phyloP scores from a whole-genome alignment of 2,113 vertebrate species.

The Alaudala cheleensis region DNA sequence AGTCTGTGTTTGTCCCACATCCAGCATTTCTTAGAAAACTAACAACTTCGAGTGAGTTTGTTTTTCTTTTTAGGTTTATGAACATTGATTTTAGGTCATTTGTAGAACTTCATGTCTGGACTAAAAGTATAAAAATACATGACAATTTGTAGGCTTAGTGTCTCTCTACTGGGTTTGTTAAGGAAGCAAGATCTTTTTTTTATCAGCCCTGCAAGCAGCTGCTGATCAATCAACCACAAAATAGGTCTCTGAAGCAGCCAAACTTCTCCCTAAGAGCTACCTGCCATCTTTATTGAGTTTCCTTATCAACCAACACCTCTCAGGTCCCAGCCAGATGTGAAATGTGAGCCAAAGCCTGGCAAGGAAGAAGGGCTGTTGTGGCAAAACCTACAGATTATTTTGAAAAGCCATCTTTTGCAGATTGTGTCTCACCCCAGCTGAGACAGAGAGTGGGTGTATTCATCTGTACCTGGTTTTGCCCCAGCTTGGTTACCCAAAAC shows the following conservation, averaged over 20 bases:
- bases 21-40: neutral
- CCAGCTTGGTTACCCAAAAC: neutral
- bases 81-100: neutral
- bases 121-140: neutral
- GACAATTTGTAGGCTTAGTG: neutral
- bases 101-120: neutral
- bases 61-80: neutral
- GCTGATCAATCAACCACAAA: neutral
- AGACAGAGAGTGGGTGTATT: neutral
- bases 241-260: neutral
- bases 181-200: neutral
- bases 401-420: neutral
- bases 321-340: neutral
- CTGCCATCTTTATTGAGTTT: neutral
- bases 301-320: neutral
- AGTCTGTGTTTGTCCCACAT: neutral
- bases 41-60: neutral
- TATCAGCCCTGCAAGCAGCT: neutral
- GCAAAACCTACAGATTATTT: neutral
- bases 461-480: neutral
- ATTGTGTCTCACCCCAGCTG: neutral
- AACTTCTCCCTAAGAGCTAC: neutral
- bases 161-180: neutral
- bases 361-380: neutral
- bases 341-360: neutral